Conservation (phyloP, 2,888 invertebrate species). For the Melipona beecheii region DNA sequence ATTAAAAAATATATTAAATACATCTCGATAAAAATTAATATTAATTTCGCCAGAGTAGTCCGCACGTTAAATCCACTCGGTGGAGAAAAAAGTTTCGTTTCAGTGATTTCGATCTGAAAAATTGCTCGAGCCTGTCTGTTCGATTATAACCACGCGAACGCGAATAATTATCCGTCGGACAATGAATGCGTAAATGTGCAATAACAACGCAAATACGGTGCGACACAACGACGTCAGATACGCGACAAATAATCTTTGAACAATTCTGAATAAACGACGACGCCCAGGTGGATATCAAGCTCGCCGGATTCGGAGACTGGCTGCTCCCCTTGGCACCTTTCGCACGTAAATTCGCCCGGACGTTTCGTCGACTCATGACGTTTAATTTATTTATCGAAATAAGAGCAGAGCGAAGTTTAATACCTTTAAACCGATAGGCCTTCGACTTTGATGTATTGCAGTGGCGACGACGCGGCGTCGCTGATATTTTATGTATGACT, state of each 20-base stretch:
- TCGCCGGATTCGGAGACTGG: neutral
- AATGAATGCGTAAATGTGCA: neutral
- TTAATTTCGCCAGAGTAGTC: neutral
- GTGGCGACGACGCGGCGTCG: conserved; percentile 36
- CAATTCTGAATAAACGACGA: neutral
- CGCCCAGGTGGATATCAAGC: neutral
- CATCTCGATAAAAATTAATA: neutral
- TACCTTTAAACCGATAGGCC: conserved; percentile 55
- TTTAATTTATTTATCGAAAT: conserved; percentile 60
- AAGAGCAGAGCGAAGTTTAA: conserved; percentile 50
- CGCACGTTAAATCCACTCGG: neutral
- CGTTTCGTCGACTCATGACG: conserved; percentile 41
- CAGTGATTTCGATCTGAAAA: neutral
- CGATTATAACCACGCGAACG: neutral
- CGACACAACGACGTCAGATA: neutral
- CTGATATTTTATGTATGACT: conserved; percentile 63
- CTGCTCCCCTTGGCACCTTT: neutral
- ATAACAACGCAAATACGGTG: neutral
- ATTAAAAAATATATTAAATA: neutral
- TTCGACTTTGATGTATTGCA: conserved; percentile 60
- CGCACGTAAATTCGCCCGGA: conserved; percentile 6
- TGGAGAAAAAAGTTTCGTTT: neutral
- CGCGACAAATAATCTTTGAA: neutral
- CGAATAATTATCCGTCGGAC: neutral
- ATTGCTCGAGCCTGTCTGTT: neutral